phyloP scores from a whole-genome alignment of 2,888 invertebrate species.

The Globia sparganii region DNA sequence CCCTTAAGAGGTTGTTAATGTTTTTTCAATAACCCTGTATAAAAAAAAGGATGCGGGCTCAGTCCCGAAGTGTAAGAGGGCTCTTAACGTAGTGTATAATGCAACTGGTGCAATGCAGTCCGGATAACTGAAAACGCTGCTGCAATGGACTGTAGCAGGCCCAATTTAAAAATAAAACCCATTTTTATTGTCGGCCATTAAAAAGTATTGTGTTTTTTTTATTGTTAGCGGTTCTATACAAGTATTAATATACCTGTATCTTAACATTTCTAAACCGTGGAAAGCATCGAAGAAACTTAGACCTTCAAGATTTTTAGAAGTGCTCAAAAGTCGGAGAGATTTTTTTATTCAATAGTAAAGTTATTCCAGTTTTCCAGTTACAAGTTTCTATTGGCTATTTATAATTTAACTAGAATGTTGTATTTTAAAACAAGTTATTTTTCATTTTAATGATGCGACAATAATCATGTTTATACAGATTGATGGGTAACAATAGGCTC shows the following conservation, averaged over 20 bases:
- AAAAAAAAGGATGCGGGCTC: too few relatives aligned
- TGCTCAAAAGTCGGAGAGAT: conserved; percentile 5
- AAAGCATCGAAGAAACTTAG: not conserved
- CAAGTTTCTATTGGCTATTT: conserved; percentile 44
- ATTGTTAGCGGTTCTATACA: not conserved
- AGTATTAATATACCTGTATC: not conserved
- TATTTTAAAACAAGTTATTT: conserved; percentile 52
- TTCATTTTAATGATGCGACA: conserved; percentile 65
- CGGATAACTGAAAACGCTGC: not conserved
- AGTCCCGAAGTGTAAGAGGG: too few relatives aligned
- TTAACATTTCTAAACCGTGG: not conserved
- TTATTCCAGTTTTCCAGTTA: conserved; percentile 32
- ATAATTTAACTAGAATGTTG: conserved; percentile 39
- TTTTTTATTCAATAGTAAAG: conserved; percentile 13
- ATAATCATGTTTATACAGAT: conserved; percentile 74
- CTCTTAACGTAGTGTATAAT: conserved; percentile 14
- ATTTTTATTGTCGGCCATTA: not conserved
- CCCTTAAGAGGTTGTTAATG: too few relatives aligned
- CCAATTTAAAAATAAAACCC: not conserved
- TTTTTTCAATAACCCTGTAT: too few relatives aligned
- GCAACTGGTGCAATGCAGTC: conserved; percentile 4
- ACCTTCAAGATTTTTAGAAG: conserved; percentile 13
- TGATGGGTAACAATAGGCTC: conserved; percentile 72
- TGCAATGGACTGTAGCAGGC: not conserved
- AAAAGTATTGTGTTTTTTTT: conserved; percentile 3